Conservation (phyloP, 1,140 invertebrate genomes). For the Drosophila varians region DNA sequence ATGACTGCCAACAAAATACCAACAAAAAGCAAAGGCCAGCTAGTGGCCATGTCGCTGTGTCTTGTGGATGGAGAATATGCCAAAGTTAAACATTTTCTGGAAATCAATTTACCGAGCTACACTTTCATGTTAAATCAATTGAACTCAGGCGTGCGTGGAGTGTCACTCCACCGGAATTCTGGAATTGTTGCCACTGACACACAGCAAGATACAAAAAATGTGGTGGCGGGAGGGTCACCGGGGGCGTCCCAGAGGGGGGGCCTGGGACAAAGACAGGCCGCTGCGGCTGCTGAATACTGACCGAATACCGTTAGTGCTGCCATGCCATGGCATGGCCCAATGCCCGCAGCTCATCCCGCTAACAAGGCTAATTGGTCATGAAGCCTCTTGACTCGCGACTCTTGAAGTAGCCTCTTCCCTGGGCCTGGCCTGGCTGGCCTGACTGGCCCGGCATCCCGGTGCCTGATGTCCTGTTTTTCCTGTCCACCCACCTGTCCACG, state of each 20-base stretch:
- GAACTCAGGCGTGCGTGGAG: slow-evolving; percentile 76
- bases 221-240: not conserved
- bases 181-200: slow-evolving; percentile 19
- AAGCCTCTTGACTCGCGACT: slow-evolving; percentile 56
- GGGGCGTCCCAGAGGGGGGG: not conserved
- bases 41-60: slow-evolving; percentile 38
- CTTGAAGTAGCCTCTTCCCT: slow-evolving; percentile 5
- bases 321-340: slow-evolving; percentile 40
- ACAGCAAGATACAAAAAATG: slow-evolving; percentile 3
- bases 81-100: slow-evolving; percentile 65
- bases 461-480: slow-evolving; percentile 9
- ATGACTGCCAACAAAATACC: slow-evolving; percentile 24
- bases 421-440: slow-evolving; percentile 11
- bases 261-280: slow-evolving; percentile 5
- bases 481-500: slow-evolving; percentile 51
- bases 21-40: slow-evolving; percentile 10
- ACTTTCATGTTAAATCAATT: slow-evolving; percentile 82
- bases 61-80: slow-evolving; percentile 18
- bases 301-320: slow-evolving; percentile 58
- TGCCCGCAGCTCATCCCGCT: slow-evolving; percentile 74
- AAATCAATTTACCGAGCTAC: slow-evolving; percentile 78
- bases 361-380: slow-evolving; percentile 82
- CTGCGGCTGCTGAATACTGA: slow-evolving; percentile 18
- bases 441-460: too few species aligned
- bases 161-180: slow-evolving; percentile 56